Evolutionary conservation across 1,140 invertebrate species (phyloP), one percentile per base, ranked within the genome.

Genomic region (Achroia grisella): DNA sequence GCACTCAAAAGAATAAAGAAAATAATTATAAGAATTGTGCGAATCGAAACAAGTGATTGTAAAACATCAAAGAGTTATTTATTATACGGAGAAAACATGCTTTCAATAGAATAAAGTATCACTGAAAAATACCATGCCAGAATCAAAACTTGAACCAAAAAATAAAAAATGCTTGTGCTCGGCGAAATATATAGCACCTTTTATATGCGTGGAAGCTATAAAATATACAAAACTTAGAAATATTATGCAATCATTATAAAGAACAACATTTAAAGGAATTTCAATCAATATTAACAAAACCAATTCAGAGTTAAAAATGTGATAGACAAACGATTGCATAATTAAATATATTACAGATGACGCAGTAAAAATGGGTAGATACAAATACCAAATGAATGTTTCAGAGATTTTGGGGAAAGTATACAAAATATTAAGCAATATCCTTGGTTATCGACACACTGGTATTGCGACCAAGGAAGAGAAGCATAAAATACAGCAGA

Each of bases 401-500:
- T 61, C 46, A 49, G 49, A 80, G 78, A 55, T 54, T 56, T 58
- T 71, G 60, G 64, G 65, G 40, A 36, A 27, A 39, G 44, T 23
- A 52, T 37, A 37, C 10, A 15, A 15, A 37, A 17, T 14, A n/a
- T n/a, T n/a, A 37, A 37, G 35, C 35, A 17, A 10, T 14, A 37
- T 37, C 35, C 35, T 37, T 17, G 35, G 35, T n/a, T 23, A 23
- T 23, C 14, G 35, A 51, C 39, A 60, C 57, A 63, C 46, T 51
- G 37, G 47, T 56, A 62, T 48, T 8, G 28, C 13, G 45, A 55
- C 70, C 63, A 63, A 69, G 50, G 62, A 52, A 47, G 41, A 56
- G 35, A 81, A 84, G 72, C 74, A 15, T 59, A 71, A 36, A 80
- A 75, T 84, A 81, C 80, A 81, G 80, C 77, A 43, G 51, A 54